These are phyloP conservation scores for Chrosomus eos DNA, from an alignment of 2,797 vertebrate genomes.

Conservation along the genomic window DNA sequence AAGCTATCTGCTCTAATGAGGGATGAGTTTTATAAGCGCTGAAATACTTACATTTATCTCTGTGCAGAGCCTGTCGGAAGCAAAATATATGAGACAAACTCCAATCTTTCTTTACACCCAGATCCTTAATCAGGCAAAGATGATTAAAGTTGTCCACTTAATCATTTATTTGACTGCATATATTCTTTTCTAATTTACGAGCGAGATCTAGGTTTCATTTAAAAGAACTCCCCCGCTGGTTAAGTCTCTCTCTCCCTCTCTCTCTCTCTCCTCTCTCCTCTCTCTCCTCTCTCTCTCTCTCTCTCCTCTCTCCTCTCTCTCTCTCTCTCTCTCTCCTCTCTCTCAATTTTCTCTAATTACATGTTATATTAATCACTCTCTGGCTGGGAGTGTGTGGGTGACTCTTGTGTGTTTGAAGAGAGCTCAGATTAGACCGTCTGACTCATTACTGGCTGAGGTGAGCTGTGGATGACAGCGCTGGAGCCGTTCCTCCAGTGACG, in stretches of 20 bases:
- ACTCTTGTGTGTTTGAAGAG: slow-evolving; percentile 32
- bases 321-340: slow-evolving; percentile 30
- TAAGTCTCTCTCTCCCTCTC: slow-evolving; percentile 15
- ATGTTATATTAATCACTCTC: slow-evolving; percentile 48
- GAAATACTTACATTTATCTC: slow-evolving; percentile 7
- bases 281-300: not conserved
- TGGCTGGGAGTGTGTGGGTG: slow-evolving; percentile 17
- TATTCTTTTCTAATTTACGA: slow-evolving; percentile 48
- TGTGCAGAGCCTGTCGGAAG: not conserved
- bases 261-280: slow-evolving; percentile 7
- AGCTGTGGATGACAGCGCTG: slow-evolving; percentile 5
- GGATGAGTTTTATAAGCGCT: slow-evolving; percentile 31
- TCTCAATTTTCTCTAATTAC: slow-evolving; percentile 52
- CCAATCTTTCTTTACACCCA: slow-evolving; percentile 19
- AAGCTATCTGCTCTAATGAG: slow-evolving; percentile 16
- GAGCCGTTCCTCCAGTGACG: not conserved
- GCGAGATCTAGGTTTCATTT: slow-evolving; percentile 47
- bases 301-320: slow-evolving; percentile 11
- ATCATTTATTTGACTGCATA: slow-evolving; percentile 47
- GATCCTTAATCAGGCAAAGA: slow-evolving; percentile 48
- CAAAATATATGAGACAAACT: not conserved
- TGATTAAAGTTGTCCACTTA: slow-evolving; percentile 55
- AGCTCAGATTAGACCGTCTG: not conserved
- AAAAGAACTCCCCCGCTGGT: slow-evolving; percentile 40
- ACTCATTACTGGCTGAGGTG: slow-evolving; percentile 15